Evolutionary conservation across 2,888 invertebrate species (phyloP).

Genomic region (Deroplatys truncata): DNA sequence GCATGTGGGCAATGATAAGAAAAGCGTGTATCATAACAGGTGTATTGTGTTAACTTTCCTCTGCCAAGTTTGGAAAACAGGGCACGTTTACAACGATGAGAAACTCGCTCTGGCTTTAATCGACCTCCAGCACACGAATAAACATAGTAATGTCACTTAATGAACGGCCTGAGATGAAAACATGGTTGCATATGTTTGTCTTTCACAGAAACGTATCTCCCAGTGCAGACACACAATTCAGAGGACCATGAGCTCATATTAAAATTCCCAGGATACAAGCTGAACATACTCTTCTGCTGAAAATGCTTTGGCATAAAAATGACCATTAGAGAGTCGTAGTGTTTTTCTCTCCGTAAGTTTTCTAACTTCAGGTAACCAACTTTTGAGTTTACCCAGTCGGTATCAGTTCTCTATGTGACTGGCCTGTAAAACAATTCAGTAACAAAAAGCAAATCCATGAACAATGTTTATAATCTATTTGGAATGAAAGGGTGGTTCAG

Average conservation of each 20-base stretch:
- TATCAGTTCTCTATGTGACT: no score
- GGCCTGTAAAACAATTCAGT: no score
- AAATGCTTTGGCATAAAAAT: no score
- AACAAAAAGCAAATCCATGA: no score
- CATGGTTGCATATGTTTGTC: background rate
- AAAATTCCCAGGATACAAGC: background rate
- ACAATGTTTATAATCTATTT: no score
- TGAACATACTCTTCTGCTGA: background rate
- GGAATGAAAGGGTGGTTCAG: no score
- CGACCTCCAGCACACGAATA: background rate
- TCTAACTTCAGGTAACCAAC: no score
- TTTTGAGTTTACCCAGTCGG: no score
- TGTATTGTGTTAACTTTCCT: background rate
- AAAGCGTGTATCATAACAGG: background rate
- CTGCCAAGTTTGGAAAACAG: background rate
- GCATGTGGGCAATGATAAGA: background rate
- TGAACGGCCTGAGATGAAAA: background rate
- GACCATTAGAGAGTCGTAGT: no score
- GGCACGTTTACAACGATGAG: background rate
- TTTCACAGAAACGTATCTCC: background rate
- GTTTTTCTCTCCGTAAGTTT: no score
- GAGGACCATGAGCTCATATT: background rate
- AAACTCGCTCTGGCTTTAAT: background rate
- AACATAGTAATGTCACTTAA: background rate
- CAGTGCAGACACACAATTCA: background rate